These are phyloP conservation scores for Miniopterus natalensis DNA, from an alignment of 2,113 vertebrate species.

Conservation along the genomic window DNA sequence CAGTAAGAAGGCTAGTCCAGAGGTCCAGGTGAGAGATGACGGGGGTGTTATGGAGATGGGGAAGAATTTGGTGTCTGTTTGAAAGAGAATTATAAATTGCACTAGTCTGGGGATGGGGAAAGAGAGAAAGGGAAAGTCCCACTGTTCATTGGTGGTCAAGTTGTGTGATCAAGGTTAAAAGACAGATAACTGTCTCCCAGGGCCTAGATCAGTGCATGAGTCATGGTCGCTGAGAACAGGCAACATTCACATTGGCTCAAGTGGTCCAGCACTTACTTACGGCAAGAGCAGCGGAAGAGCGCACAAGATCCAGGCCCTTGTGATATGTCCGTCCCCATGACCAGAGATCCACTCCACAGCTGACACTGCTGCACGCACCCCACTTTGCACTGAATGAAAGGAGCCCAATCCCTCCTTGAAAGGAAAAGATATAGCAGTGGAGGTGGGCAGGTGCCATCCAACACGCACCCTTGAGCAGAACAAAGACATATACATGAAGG, in stretches of 20 bases:
- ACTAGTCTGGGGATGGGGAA: background rate
- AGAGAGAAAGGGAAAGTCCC: background rate
- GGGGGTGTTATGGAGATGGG: background rate
- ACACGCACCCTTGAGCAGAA: background rate
- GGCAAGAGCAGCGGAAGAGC: background rate
- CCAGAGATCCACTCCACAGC: background rate
- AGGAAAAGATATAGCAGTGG: background rate
- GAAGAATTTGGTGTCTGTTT: background rate
- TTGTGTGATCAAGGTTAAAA: background rate
- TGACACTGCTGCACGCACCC: accelerated
- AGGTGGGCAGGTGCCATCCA: background rate
- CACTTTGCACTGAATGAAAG: background rate
- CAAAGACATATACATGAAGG: background rate
- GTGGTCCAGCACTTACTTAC: accelerated
- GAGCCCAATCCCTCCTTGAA: background rate
- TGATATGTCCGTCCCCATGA: accelerated
- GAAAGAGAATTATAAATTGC: background rate
- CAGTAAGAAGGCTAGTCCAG: background rate
- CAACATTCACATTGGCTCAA: accelerated
- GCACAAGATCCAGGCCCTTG: background rate
- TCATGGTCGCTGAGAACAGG: background rate
- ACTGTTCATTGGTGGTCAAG: background rate
- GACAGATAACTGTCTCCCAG: background rate
- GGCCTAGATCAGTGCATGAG: background rate
- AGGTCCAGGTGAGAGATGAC: background rate